Percentiles rank a stretch among this genome's conserved stretches.
Evolutionary conservation across 2,113 vertebrate species (phyloP).

Genomic region (Sander vitreus): DNA sequence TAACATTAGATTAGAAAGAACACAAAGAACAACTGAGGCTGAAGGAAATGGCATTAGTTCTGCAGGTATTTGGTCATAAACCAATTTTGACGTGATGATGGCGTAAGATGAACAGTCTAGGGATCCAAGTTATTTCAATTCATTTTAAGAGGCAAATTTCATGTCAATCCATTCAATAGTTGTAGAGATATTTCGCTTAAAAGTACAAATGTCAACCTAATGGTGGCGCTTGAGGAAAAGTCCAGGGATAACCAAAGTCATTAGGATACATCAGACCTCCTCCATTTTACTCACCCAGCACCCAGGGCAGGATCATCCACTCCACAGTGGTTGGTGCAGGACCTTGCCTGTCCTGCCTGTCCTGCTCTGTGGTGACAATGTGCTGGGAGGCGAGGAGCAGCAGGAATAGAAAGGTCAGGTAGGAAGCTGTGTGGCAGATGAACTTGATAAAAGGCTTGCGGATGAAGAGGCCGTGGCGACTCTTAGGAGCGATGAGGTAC

Average conservation of each 20-base stretch:
- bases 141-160: neutral
- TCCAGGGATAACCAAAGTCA: neutral
- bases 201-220: neutral
- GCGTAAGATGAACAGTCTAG: neutral
- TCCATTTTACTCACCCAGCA: conserved; percentile 88
- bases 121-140: neutral
- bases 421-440: conserved; percentile 98
- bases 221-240: neutral
- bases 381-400: conserved; percentile 98
- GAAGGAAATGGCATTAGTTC: neutral
- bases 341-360: conserved; percentile 90
- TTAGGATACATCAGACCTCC: neutral
- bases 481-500: conserved; percentile 96
- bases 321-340: conserved; percentile 95
- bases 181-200: neutral
- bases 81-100: neutral
- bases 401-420: conserved; percentile 98
- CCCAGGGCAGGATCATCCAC: conserved; percentile 99
- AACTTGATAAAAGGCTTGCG: conserved; percentile 99
- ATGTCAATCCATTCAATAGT: neutral
- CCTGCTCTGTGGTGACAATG: conserved; percentile 91
- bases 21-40: neutral
- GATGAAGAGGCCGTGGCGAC: conserved; percentile 97
- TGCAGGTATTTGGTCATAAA: neutral
- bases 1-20: neutral